A percentile compares a stretch with the other conserved stretches of the same genome.
phyloP scores from a whole-genome alignment of 2,888 invertebrate species.

The Pyrocoelia pectoralis region DNA sequence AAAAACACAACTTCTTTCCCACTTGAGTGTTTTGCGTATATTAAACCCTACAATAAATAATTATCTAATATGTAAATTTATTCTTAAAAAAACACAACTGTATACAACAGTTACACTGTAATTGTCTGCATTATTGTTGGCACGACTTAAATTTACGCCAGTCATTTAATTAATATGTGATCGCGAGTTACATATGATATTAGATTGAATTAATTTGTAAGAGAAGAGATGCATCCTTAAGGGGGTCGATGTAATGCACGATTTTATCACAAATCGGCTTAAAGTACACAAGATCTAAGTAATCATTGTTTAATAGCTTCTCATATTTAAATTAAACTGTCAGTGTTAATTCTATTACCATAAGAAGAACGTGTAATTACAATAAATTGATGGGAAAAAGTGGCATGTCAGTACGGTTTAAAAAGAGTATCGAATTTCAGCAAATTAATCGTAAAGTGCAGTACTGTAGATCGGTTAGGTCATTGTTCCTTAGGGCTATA shows the following conservation, averaged over 20 bases:
- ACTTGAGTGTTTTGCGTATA: too few relatives aligned
- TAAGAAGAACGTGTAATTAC: background rate
- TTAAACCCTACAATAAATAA: too few relatives aligned
- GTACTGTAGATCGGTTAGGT: background rate
- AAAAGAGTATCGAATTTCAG: background rate
- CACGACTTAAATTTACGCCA: too few relatives aligned
- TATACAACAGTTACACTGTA: too few relatives aligned
- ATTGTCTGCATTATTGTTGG: too few relatives aligned
- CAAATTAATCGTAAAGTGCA: background rate
- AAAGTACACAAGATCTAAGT: background rate
- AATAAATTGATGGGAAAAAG: background rate
- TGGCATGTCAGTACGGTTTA: background rate
- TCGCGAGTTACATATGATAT: too few relatives aligned
- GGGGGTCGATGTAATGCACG: background rate
- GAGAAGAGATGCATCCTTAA: too few relatives aligned
- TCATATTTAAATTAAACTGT: background rate
- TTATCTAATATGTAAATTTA: too few relatives aligned
- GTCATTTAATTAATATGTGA: too few relatives aligned
- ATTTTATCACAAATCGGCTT: background rate
- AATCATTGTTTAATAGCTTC: background rate
- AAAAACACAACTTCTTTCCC: too few relatives aligned
- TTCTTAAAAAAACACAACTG: too few relatives aligned
- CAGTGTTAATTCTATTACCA: background rate
- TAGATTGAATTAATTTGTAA: background rate
- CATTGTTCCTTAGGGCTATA: background rate